These are phyloP conservation scores for Pterostichus madidus DNA, from an alignment of 2,888 invertebrate genomes.

Conservation along the genomic window DNA sequence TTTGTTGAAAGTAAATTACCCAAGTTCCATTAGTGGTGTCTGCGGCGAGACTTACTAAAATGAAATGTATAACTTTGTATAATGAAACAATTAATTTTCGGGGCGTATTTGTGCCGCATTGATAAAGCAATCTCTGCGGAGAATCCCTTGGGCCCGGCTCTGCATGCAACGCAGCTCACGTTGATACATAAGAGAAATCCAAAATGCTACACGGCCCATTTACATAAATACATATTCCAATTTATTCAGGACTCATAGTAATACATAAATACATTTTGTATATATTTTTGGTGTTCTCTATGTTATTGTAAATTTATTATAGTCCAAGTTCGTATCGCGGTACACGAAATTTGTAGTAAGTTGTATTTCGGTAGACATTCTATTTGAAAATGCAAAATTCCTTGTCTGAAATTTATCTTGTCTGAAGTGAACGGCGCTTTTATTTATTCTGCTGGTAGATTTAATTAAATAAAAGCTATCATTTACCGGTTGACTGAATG, in stretches of 20 bases:
- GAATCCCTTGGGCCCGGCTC: conserved; percentile 23
- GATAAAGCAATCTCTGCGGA: conserved; percentile 56
- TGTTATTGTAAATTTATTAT: conserved; percentile 66
- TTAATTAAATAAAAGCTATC: conserved; percentile 26
- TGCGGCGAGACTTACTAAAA: conserved; percentile 6
- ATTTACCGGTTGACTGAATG: background rate
- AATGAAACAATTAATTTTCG: conserved; percentile 55
- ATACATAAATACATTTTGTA: conserved; percentile 67
- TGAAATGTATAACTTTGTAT: conserved; percentile 43
- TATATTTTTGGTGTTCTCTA: conserved; percentile 65
- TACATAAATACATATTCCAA: conserved; percentile 67
- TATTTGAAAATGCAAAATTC: conserved; percentile 37
- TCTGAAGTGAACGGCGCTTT: background rate
- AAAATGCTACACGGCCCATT: conserved; percentile 66
- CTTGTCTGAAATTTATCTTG: conserved; percentile 9
- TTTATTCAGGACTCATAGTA: conserved; percentile 66
- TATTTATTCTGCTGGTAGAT: conserved; percentile 23
- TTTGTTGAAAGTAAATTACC: background rate
- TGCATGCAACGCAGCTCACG: conserved; percentile 45
- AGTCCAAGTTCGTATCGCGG: conserved; percentile 22
- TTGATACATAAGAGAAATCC: conserved; percentile 63
- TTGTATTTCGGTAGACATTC: background rate
- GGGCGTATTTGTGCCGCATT: conserved; percentile 48
- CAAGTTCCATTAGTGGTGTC: background rate
- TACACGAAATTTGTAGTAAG: conserved; percentile 22